Percentiles rank a stretch among this genome's conserved stretches.
Conservation (phyloP, 2,113 vertebrate species). For the Pampusana beccarii region DNA sequence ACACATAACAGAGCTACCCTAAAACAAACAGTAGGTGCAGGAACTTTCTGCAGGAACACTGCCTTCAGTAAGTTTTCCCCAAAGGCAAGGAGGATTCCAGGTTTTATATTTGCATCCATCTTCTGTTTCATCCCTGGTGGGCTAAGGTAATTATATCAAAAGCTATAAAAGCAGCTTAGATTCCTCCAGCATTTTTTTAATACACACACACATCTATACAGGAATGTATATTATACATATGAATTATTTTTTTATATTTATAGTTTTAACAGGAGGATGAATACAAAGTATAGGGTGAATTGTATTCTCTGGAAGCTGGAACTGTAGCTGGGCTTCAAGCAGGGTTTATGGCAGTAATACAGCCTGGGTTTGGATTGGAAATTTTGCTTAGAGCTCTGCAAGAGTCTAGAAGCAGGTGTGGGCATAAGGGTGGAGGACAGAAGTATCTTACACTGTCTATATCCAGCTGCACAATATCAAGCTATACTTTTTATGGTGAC, state of each 20-base stretch:
- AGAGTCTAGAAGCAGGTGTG: neutral
- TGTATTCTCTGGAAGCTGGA: neutral
- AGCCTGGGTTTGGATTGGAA: neutral
- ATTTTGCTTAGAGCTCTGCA: neutral
- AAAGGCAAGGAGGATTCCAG: neutral
- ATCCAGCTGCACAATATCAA: neutral
- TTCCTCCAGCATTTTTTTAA: neutral
- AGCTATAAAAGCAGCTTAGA: neutral
- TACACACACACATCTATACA: accelerated
- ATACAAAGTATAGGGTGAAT: neutral
- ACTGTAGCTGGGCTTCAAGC: neutral
- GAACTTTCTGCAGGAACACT: neutral
- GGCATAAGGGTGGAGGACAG: neutral
- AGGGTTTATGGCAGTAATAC: neutral
- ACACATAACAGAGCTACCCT: neutral
- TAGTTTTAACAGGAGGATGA: neutral
- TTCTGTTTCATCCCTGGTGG: neutral
- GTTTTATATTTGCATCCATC: neutral
- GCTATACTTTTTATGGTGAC: neutral
- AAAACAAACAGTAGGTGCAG: neutral
- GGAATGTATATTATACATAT: neutral
- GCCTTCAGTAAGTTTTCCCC: neutral
- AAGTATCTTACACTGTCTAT: neutral
- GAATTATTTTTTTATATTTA: neutral
- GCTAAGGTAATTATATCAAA: neutral